These are phyloP conservation scores for Microhierax caerulescens DNA, from an alignment of 2,797 vertebrate species.

Conservation along the genomic window DNA sequence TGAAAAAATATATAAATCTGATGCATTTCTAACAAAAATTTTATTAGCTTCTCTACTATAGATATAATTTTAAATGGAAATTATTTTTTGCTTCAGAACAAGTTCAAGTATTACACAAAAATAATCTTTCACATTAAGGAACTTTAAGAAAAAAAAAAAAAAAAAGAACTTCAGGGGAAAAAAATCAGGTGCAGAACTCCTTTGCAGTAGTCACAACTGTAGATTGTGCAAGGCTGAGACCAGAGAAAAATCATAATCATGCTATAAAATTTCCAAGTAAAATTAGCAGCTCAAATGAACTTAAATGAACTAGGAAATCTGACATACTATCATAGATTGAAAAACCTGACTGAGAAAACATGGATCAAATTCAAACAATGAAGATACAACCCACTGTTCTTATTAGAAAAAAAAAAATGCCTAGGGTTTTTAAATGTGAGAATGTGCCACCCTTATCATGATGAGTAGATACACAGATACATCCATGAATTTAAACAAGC, in stretches of 20 bases:
- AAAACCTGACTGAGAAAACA: not conserved
- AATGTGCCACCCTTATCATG: not conserved
- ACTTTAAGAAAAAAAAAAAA: not conserved
- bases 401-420: too few species aligned
- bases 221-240: not conserved
- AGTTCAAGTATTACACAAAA: not conserved
- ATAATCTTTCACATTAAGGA: not conserved
- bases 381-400: not conserved
- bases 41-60: not conserved
- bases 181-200: not conserved
- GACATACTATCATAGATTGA: not conserved
- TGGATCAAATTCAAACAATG: not conserved
- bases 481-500: not conserved
- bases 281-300: not conserved
- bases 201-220: not conserved
- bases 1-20: not conserved
- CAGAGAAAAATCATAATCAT: not conserved
- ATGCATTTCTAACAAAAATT: not conserved
- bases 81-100: not conserved
- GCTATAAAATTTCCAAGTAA: not conserved
- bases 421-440: not conserved
- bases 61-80: not conserved
- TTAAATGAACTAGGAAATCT: not conserved
- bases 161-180: not conserved
- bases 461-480: not conserved